Conservation (phyloP, 2,113 vertebrate species). For the Callipepla californica region DNA sequence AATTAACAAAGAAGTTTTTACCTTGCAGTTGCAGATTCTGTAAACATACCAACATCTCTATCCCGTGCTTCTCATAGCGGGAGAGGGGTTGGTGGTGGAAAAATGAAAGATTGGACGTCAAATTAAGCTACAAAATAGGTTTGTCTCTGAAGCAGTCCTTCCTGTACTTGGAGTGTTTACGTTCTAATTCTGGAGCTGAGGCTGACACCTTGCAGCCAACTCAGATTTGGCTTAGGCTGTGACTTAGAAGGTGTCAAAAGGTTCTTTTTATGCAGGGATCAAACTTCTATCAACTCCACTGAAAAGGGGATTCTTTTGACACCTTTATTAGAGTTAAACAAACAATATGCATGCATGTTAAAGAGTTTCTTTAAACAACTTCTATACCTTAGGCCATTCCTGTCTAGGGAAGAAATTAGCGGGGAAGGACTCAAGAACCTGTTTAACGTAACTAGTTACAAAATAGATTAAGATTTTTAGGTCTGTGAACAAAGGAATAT, state of each 20-base stretch:
- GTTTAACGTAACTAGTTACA: background rate
- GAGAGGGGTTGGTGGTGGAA: background rate
- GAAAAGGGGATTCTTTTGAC: background rate
- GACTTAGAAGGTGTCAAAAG: background rate
- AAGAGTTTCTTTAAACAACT: background rate
- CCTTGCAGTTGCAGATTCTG: background rate
- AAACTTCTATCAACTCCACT: background rate
- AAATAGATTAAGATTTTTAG: background rate
- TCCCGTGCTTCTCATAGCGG: background rate
- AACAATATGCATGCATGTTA: background rate
- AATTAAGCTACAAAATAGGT: background rate
- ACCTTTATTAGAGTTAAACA: background rate
- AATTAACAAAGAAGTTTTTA: accelerated
- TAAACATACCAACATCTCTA: background rate
- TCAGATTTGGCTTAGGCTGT: background rate
- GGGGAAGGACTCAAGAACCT: background rate
- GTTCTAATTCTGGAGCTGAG: background rate
- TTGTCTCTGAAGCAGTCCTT: background rate
- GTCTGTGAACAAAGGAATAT: background rate
- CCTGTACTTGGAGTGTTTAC: background rate
- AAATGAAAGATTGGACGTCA: background rate
- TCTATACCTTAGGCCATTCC: background rate
- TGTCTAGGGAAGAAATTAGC: background rate
- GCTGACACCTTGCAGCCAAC: background rate
- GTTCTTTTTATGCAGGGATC: background rate